phyloP scores from a whole-genome alignment of 2,888 invertebrate species.

The Megaustenia siamemsis region DNA sequence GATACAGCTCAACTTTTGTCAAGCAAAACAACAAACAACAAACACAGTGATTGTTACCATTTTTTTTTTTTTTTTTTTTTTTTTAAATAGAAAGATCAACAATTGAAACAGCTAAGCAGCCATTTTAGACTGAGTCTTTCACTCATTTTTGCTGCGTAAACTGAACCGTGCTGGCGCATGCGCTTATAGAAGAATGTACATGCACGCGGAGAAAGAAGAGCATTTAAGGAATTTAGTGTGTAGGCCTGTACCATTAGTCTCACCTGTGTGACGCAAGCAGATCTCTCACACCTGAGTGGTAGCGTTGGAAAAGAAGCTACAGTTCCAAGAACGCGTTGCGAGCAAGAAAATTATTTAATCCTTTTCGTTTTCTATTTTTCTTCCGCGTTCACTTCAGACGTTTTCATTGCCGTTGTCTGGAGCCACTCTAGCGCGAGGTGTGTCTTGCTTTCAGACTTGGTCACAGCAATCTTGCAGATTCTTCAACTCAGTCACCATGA shows the following conservation, averaged over 20 bases:
- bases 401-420: background rate
- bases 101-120: background rate
- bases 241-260: slow-evolving; percentile 62
- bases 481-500: slow-evolving; percentile 52
- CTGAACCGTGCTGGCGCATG: slow-evolving; percentile 47
- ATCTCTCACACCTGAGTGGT: slow-evolving; percentile 32
- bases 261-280: slow-evolving; percentile 42
- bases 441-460: slow-evolving; percentile 13
- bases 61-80: background rate
- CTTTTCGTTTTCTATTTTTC: slow-evolving; percentile 60
- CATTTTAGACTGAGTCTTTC: slow-evolving; percentile 16
- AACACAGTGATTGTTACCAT: too few species aligned
- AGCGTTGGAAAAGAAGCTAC: background rate
- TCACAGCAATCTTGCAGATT: background rate
- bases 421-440: slow-evolving; percentile 25
- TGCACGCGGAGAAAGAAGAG: slow-evolving; percentile 60
- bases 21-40: too few species aligned
- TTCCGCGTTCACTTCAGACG: slow-evolving; percentile 38
- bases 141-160: slow-evolving; percentile 14
- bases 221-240: slow-evolving; percentile 74
- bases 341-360: slow-evolving; percentile 54
- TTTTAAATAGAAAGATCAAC: too few species aligned
- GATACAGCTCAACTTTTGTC: too few species aligned
- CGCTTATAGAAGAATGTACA: slow-evolving; percentile 63
- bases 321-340: slow-evolving; percentile 27